Conservation (phyloP, 2,797 vertebrate species). For the Rhinoraja longicauda region DNA sequence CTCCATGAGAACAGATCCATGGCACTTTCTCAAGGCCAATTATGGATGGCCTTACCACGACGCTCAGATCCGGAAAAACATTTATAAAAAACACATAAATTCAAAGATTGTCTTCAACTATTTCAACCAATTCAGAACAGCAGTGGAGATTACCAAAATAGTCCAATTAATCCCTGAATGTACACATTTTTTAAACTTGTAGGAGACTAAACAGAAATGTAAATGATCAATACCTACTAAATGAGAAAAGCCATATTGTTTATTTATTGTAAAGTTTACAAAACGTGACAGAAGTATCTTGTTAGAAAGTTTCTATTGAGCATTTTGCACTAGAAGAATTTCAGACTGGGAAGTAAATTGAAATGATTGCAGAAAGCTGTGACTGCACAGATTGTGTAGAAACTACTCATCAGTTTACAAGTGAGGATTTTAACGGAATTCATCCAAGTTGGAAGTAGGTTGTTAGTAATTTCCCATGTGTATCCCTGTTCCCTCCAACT, state of each 20-base stretch:
- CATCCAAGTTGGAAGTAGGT: not conserved
- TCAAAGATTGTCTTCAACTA: not conserved
- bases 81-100: too few relatives aligned
- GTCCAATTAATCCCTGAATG: not conserved
- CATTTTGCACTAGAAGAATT: too few relatives aligned
- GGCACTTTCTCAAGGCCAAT: too few relatives aligned
- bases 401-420: not conserved
- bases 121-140: not conserved
- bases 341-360: not conserved
- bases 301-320: not conserved
- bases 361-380: not conserved
- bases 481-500: not conserved
- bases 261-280: not conserved
- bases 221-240: not conserved
- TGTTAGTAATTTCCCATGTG: not conserved
- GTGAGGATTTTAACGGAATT: not conserved
- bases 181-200: not conserved
- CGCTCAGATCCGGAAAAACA: too few relatives aligned
- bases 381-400: not conserved
- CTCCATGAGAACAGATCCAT: too few relatives aligned
- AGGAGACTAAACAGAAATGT: not conserved
- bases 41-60: too few relatives aligned
- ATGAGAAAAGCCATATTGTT: not conserved
- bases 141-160: not conserved
- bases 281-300: not conserved